Evolutionary conservation across 2,888 invertebrate species (phyloP).

Genomic region (Acrobasis suavella): DNA sequence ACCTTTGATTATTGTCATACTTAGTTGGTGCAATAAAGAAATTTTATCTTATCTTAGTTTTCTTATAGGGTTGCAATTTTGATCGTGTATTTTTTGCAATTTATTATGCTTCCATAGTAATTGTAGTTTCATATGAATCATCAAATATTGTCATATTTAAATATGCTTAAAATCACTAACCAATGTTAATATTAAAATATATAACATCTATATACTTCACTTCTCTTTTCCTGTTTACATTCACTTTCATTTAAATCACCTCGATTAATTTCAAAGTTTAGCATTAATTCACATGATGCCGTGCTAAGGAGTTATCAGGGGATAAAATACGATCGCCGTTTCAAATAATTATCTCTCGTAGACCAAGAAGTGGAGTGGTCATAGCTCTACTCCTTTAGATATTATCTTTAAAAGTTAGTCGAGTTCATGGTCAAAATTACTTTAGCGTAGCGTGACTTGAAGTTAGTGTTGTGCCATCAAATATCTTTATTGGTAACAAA

Average conservation of each 20-base stretch:
- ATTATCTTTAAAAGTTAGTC: not conserved
- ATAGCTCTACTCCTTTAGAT: not conserved
- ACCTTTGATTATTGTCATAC: no score
- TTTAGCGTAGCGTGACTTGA: not conserved
- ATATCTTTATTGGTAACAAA: not conserved
- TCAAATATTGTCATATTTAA: no score
- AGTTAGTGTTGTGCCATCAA: not conserved
- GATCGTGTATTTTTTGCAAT: no score
- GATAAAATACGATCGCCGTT: not conserved
- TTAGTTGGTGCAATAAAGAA: no score
- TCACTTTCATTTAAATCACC: not conserved
- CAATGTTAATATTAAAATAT: no score
- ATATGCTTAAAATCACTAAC: no score
- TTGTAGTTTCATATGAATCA: no score
- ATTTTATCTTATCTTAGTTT: no score
- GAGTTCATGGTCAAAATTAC: not conserved
- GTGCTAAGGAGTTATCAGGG: not conserved
- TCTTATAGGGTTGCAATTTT: no score
- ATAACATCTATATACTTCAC: no score
- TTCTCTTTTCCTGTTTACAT: not conserved
- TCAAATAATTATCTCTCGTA: conserved; percentile 3
- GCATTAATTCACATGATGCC: not conserved
- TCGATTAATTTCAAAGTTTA: not conserved
- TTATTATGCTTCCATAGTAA: no score
- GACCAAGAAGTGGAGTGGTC: not conserved